A percentile compares a stretch with the other conserved stretches of the same genome.
Evolutionary conservation across 2,888 invertebrate genomes (phyloP).

Genomic region (Drosophila melanosoma): DNA sequence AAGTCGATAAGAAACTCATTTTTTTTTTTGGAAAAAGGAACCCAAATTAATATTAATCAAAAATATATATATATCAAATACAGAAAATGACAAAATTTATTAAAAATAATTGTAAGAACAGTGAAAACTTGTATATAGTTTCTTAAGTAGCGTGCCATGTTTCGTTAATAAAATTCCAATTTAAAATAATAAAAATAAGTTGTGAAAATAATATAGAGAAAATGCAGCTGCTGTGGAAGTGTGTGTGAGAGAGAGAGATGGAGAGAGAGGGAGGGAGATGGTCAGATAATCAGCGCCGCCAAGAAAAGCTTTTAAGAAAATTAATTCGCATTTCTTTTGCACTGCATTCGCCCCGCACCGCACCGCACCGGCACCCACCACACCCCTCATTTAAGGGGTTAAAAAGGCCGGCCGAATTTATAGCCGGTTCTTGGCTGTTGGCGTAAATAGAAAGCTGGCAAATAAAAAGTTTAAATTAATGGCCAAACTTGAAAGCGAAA

Average conservation of each 20-base stretch:
- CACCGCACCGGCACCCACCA: neutral
- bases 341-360: slow-evolving; percentile 6
- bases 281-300: slow-evolving; percentile 75
- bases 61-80: slow-evolving; percentile 12
- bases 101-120: slow-evolving; percentile 71
- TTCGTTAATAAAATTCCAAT: slow-evolving; percentile 76
- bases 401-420: slow-evolving; percentile 63
- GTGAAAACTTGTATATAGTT: slow-evolving; percentile 56
- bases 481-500: slow-evolving; percentile 74
- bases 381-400: slow-evolving; percentile 37
- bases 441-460: slow-evolving; percentile 63
- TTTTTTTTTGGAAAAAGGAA: slow-evolving; percentile 38
- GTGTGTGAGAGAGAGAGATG: neutral
- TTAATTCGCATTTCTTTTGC: slow-evolving; percentile 73
- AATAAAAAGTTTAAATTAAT: slow-evolving; percentile 77
- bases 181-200: slow-evolving; percentile 38
- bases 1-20: slow-evolving; percentile 42
- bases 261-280: slow-evolving; percentile 6
- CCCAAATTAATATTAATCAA: slow-evolving; percentile 13
- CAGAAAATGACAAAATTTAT: slow-evolving; percentile 64
- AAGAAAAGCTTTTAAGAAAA: slow-evolving; percentile 80
- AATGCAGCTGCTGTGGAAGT: slow-evolving; percentile 1
- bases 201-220: neutral
- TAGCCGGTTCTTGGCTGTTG: slow-evolving; percentile 57
- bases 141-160: slow-evolving; percentile 70